Conservation (phyloP, 37 sponge, comb jelly and placozoan genomes). For the Dysidea cf. avara region DNA sequence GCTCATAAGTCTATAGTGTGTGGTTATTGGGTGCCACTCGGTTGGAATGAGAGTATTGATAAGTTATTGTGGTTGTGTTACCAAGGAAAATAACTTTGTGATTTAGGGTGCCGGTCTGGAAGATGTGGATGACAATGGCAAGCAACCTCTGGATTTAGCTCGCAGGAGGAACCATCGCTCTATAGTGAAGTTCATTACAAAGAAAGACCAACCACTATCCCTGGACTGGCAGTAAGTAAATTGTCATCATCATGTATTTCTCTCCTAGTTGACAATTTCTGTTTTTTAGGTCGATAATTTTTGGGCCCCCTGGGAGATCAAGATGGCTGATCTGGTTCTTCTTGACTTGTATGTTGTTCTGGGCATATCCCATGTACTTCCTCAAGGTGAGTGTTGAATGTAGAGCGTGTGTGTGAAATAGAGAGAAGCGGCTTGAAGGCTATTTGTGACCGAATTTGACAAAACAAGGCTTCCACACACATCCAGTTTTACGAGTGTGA, state of each 20-base stretch:
- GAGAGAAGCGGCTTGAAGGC: no score
- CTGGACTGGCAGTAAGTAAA: conserved; percentile 70
- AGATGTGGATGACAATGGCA: conserved; percentile 62
- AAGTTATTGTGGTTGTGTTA: no score
- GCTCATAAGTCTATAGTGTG: no score
- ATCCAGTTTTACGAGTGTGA: no score
- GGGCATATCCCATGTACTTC: conserved; percentile 84
- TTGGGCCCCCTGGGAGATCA: conserved; percentile 75
- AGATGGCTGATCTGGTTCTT: conserved; percentile 55
- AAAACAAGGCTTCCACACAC: no score
- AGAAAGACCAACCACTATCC: conserved; percentile 3
- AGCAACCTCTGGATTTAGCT: conserved; percentile 64
- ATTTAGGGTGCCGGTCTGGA: conserved; percentile 40
- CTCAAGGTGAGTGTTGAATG: conserved; percentile 43
- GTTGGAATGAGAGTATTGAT: no score
- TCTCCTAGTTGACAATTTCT: neutral
- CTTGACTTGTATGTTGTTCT: conserved; percentile 59
- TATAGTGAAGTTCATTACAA: conserved; percentile 63
- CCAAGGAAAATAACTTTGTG: neutral
- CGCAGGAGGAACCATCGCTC: conserved; percentile 51
- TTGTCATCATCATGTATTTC: neutral
- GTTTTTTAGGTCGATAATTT: conserved; percentile 58
- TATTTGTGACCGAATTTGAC: no score
- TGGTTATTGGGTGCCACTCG: no score
- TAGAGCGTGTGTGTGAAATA: no score